phyloP scores from a whole-genome alignment of 1,140 invertebrate genomes.

The Ephestia elutella region DNA sequence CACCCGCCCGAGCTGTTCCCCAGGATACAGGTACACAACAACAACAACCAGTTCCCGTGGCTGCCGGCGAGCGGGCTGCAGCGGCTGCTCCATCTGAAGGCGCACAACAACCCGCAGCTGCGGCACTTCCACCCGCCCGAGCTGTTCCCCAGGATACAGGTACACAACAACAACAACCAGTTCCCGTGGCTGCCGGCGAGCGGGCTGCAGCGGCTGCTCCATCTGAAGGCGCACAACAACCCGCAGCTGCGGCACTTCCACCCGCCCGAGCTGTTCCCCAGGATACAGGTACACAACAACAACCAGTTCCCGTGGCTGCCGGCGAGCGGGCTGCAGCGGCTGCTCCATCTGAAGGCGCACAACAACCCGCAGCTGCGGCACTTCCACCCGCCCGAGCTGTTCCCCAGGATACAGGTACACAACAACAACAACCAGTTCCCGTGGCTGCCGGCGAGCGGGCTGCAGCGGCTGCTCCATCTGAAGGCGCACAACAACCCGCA shows the following conservation, averaged over 20 bases:
- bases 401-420: conserved; percentile 85
- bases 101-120: conserved; percentile 77
- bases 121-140: conserved; percentile 91
- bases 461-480: conserved; percentile 83
- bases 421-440: conserved; percentile 91
- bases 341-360: conserved; percentile 75
- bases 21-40: conserved; percentile 79
- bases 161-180: conserved; percentile 83
- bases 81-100: conserved; percentile 73
- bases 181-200: conserved; percentile 88
- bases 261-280: conserved; percentile 87
- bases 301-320: conserved; percentile 91
- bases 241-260: conserved; percentile 91
- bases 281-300: conserved; percentile 80
- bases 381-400: conserved; percentile 89
- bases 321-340: conserved; percentile 83
- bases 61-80: conserved; percentile 88
- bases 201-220: conserved; percentile 84
- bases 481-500: conserved; percentile 72
- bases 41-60: conserved; percentile 89
- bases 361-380: conserved; percentile 81
- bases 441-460: conserved; percentile 85
- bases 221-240: neutral
- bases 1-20: conserved; percentile 91
- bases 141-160: conserved; percentile 87